A percentile compares a stretch with the other conserved stretches of the same genome.
These are phyloP conservation scores for Mus spretus DNA, from an alignment of 2,797 vertebrate species.

Conservation along the genomic window DNA sequence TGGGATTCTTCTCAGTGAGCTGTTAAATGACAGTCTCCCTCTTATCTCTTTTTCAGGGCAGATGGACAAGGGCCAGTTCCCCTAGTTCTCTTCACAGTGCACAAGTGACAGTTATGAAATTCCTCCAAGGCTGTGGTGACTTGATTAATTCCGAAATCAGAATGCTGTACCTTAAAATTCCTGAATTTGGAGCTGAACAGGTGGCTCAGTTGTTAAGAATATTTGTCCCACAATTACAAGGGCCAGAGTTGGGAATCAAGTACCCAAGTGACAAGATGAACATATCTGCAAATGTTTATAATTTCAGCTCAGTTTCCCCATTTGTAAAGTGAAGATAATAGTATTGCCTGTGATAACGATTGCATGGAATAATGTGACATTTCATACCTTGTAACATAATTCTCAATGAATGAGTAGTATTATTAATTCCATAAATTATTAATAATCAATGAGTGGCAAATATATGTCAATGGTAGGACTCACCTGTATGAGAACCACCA, in stretches of 20 bases:
- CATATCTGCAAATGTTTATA: background rate
- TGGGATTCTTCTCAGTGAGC: background rate
- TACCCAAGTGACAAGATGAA: background rate
- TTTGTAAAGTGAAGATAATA: background rate
- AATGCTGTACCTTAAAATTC: background rate
- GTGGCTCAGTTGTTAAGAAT: background rate
- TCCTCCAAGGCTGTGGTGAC: background rate
- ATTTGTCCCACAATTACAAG: background rate
- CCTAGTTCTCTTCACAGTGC: background rate
- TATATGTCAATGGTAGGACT: background rate
- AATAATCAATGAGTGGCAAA: background rate
- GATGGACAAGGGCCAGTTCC: background rate
- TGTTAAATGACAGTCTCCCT: background rate
- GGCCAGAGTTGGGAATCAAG: background rate
- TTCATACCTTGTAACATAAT: fast-evolving
- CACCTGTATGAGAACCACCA: background rate
- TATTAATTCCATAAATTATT: background rate
- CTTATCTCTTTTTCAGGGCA: background rate
- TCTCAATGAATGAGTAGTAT: background rate
- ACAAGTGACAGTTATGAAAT: background rate
- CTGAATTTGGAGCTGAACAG: background rate
- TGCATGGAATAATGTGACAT: background rate
- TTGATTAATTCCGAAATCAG: background rate
- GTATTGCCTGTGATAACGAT: background rate
- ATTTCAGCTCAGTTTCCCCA: too few species aligned